These are phyloP conservation scores for Hemibagrus guttatus DNA, from an alignment of 2,797 vertebrate species.

Conservation along the genomic window DNA sequence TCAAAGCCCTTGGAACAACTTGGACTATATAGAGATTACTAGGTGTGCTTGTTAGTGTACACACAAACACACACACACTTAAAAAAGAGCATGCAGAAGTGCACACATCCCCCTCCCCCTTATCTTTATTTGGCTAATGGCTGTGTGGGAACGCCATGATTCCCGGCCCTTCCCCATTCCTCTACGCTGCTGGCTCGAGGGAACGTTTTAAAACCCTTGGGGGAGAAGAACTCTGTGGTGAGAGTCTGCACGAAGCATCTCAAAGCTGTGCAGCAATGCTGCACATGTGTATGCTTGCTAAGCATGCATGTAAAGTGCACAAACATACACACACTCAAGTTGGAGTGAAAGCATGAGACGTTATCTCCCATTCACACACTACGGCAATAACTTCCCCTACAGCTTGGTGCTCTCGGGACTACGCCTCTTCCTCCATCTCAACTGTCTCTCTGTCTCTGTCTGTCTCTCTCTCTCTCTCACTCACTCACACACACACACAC, in stretches of 20 bases:
- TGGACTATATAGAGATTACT: not conserved
- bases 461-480: not conserved
- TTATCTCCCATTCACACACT: conserved; percentile 36
- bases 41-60: not conserved
- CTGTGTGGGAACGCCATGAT: conserved; percentile 71
- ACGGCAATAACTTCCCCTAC: conserved; percentile 27
- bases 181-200: conserved; percentile 1
- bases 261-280: too few relatives aligned
- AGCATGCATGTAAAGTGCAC: not conserved
- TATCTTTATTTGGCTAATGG: conserved; percentile 69
- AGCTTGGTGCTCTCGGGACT: not conserved
- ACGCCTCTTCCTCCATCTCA: conserved; percentile 28
- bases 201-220: not conserved
- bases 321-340: not conserved
- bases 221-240: not conserved
- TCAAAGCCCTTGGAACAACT: not conserved
- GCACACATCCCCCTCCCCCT: conserved; percentile 47
- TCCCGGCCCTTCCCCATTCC: conserved; percentile 70
- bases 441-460: conserved; percentile 22
- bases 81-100: conserved; percentile 21
- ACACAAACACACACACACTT: conserved; percentile 9
- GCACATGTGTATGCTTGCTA: not conserved
- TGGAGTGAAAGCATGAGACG: not conserved
- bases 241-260: not conserved
- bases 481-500: not conserved